These are phyloP conservation scores for Spea bombifrons DNA, from an alignment of 2,113 vertebrate species.

Conservation along the genomic window DNA sequence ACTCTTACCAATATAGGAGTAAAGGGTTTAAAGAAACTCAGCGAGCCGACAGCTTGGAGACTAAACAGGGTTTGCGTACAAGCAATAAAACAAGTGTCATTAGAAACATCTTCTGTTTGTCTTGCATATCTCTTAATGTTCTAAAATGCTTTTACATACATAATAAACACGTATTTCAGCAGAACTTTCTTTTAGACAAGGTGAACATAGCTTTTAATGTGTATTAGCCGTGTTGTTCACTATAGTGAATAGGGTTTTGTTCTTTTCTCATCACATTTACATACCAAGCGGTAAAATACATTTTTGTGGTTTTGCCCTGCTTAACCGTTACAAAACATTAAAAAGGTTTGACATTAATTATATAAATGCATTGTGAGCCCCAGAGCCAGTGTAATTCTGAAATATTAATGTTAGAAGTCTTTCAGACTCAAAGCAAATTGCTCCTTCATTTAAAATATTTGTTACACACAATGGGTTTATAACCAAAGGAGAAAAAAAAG, in stretches of 20 bases:
- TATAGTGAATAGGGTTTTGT: background rate
- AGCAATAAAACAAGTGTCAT: too few relatives aligned
- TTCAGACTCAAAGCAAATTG: background rate
- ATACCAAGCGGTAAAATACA: background rate
- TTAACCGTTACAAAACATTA: constrained; percentile 29
- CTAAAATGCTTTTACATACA: background rate
- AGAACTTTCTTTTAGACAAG: too few relatives aligned
- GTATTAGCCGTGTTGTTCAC: constrained; percentile 8
- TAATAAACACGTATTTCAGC: too few relatives aligned
- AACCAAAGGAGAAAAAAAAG: background rate
- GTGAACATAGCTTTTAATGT: background rate
- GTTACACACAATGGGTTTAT: background rate
- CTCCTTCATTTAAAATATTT: background rate
- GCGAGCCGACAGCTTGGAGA: too few relatives aligned
- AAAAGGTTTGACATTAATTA: constrained; percentile 30
- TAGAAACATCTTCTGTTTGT: background rate
- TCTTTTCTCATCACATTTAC: background rate
- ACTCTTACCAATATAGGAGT: too few relatives aligned
- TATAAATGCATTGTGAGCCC: background rate
- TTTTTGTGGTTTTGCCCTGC: background rate
- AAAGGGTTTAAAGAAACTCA: too few relatives aligned
- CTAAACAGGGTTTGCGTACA: too few relatives aligned
- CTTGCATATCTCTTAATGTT: background rate
- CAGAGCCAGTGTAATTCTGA: background rate
- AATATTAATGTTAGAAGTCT: constrained; percentile 23